Percentiles rank a stretch among this genome's conserved stretches.
Evolutionary conservation across 2,888 invertebrate genomes (phyloP).

Genomic region (Lymantria dispar): DNA sequence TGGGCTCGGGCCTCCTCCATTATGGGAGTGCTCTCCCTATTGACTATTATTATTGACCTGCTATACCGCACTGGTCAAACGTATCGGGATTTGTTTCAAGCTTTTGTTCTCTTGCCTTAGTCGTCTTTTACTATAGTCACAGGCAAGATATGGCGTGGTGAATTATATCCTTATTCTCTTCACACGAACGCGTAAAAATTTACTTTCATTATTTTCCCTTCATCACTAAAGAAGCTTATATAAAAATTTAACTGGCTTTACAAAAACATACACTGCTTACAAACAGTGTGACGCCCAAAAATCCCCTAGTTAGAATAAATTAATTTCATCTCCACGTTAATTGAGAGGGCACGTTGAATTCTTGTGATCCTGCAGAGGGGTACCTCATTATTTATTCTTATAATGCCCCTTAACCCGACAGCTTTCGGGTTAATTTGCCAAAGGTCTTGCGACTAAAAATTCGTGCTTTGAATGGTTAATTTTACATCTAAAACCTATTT

Average conservation of each 20-base stretch:
- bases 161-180: too few species aligned
- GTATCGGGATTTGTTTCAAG: too few species aligned
- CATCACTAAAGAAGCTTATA: background rate
- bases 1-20: too few species aligned
- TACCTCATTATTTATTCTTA: conserved; percentile 71
- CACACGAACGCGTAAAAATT: too few species aligned
- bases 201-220: too few species aligned
- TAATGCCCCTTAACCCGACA: conserved; percentile 58
- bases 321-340: conserved; percentile 65
- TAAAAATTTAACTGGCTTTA: conserved; percentile 5
- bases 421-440: conserved; percentile 60
- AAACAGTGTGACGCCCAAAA: conserved; percentile 24
- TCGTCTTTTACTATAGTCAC: too few species aligned
- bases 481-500: conserved; percentile 30
- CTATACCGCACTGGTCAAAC: too few species aligned
- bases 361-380: conserved; percentile 42
- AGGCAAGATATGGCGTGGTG: too few species aligned
- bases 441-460: conserved; percentile 52
- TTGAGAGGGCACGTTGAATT: conserved; percentile 55
- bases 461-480: conserved; percentile 49
- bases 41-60: too few species aligned
- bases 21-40: too few species aligned
- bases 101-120: too few species aligned
- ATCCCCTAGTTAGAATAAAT: conserved; percentile 62
- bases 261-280: conserved; percentile 13